phyloP scores from a whole-genome alignment of 2,113 vertebrate species.

The Xenopus tropicalis region UCB_Xtro_10.0 CM004450.2:83107501-83108000 shows the following conservation, averaged over 20 bases:
- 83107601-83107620: too few relatives aligned
- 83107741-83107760: constrained; percentile 23
- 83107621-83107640: too few relatives aligned
- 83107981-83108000: neutral
- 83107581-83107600: too few relatives aligned
- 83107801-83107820: constrained; percentile 38
- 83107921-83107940: neutral
- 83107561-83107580: too few relatives aligned
- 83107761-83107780: neutral
- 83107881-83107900: constrained; percentile 38
- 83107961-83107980: neutral
- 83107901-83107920: constrained; percentile 6
- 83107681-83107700: neutral
- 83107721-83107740: neutral
- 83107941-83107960: neutral
- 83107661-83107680: too few relatives aligned
- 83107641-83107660: too few relatives aligned
- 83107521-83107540: too few relatives aligned
- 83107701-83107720: constrained; percentile 1
- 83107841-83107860: constrained; percentile 26
- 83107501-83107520: too few relatives aligned
- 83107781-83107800: constrained; percentile 11
- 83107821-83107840: constrained; percentile 17
- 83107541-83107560: too few relatives aligned
- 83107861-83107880: constrained; percentile 39